Evolutionary conservation across 2,888 invertebrate genomes (phyloP).

Genomic region (Aradus depressus): DNA sequence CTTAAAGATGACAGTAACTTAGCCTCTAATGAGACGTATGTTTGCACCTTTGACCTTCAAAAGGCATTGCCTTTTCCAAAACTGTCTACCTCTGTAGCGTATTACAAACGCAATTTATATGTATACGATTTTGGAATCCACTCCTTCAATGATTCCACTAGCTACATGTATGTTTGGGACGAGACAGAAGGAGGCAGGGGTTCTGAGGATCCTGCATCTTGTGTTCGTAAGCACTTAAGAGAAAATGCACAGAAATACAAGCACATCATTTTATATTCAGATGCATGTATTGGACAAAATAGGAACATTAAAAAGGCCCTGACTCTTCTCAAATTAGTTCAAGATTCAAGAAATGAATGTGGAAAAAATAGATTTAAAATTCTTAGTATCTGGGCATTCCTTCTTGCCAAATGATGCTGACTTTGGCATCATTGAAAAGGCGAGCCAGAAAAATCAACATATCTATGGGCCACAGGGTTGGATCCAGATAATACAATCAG

Average conservation of each 20-base stretch:
- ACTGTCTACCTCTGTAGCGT: constrained; percentile 31
- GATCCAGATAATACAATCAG: no score
- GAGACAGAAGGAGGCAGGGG: neutral
- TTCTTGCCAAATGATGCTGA: no score
- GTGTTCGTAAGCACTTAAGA: constrained; percentile 29
- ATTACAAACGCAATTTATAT: constrained; percentile 33
- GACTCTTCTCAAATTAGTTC: no score
- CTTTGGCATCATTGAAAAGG: no score
- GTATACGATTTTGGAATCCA: constrained; percentile 31
- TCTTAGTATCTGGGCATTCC: no score
- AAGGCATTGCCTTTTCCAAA: constrained; percentile 31
- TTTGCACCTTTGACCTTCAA: constrained; percentile 23
- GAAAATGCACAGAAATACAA: neutral
- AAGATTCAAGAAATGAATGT: no score
- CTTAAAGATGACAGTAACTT: constrained; percentile 3
- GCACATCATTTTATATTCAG: constrained; percentile 33
- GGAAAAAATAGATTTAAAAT: no score
- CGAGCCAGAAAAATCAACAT: no score
- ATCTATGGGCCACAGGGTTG: no score
- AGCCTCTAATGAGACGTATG: neutral
- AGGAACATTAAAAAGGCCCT: constrained; percentile 32
- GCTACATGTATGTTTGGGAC: neutral
- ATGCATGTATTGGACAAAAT: constrained; percentile 34
- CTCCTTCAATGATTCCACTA: constrained; percentile 31
- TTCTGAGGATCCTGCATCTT: constrained; percentile 29